Evolutionary conservation across 2,113 vertebrate genomes (phyloP).

Genomic region (Turnix velox): DNA sequence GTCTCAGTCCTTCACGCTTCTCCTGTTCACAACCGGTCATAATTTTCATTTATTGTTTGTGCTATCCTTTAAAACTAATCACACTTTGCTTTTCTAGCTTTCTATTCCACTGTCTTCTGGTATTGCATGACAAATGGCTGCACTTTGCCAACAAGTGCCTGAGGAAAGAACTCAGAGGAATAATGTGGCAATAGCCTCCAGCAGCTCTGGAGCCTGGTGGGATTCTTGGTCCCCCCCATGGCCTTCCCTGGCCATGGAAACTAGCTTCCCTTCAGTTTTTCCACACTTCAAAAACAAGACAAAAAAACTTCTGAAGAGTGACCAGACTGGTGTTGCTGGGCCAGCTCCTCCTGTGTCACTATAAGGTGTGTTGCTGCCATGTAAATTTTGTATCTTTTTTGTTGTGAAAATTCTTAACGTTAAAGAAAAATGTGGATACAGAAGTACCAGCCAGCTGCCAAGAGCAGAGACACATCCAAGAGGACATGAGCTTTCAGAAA

Average conservation of each 20-base stretch:
- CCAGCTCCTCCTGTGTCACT: constrained; percentile 1
- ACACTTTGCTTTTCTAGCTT: background rate
- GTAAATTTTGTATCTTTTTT: background rate
- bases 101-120: background rate
- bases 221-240: background rate
- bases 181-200: fast-evolving
- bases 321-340: background rate
- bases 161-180: background rate
- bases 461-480: background rate
- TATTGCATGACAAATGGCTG: background rate
- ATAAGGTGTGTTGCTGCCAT: background rate
- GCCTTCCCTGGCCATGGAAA: background rate
- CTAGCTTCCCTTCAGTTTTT: no score
- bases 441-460: background rate
- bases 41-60: background rate
- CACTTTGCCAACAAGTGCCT: background rate
- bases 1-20: background rate
- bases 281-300: background rate
- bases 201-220: fast-evolving
- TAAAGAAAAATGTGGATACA: background rate
- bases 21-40: background rate
- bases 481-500: background rate
- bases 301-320: background rate
- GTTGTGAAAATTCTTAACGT: background rate
- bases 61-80: background rate